A percentile compares a stretch with the other conserved stretches of the same genome.
Evolutionary conservation across 2,113 vertebrate species (phyloP).

Genomic region (Ranitomeya imitator): DNA sequence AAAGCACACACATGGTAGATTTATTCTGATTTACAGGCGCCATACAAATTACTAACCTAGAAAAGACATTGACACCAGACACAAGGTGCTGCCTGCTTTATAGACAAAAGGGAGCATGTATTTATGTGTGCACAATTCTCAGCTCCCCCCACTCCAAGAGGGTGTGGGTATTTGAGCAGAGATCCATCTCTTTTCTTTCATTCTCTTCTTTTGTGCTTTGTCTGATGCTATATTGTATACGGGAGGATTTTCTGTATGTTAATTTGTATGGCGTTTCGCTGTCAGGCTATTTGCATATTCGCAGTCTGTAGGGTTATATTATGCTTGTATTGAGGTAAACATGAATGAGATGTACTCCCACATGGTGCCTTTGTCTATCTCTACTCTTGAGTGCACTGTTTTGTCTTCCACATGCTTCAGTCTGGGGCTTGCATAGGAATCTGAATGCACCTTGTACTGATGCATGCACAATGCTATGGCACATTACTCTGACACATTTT

Average conservation of each 20-base stretch:
- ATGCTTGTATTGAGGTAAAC: constrained; percentile 58
- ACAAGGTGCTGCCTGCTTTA: constrained; percentile 35
- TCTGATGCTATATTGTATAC: constrained; percentile 18
- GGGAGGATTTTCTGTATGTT: constrained; percentile 16
- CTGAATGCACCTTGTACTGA: constrained; percentile 60
- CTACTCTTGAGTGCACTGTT: constrained; percentile 63
- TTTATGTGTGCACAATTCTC: constrained; percentile 20
- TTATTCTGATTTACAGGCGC: constrained; percentile 23
- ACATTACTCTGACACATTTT: constrained; percentile 46
- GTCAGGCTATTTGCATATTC: constrained; percentile 1
- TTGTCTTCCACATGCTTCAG: constrained; percentile 64
- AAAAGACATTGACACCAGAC: constrained; percentile 43
- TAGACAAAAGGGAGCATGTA: constrained; percentile 47
- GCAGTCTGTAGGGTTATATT: constrained; percentile 48
- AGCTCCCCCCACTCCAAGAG: constrained; percentile 4
- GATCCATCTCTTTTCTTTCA: constrained; percentile 28
- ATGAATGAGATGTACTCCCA: constrained; percentile 59
- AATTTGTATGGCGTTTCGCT: constrained; percentile 10
- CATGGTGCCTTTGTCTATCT: constrained; percentile 64
- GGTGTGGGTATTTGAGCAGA: constrained; percentile 50
- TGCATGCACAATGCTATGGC: constrained; percentile 50
- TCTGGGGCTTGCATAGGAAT: constrained; percentile 68
- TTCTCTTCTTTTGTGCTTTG: constrained; percentile 13
- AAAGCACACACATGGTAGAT: constrained; percentile 25
- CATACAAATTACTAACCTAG: constrained; percentile 39